A percentile compares a stretch with the other conserved stretches of the same genome.
phyloP scores from a whole-genome alignment of 2,113 vertebrate species.

The Barnardius zonarius region DNA sequence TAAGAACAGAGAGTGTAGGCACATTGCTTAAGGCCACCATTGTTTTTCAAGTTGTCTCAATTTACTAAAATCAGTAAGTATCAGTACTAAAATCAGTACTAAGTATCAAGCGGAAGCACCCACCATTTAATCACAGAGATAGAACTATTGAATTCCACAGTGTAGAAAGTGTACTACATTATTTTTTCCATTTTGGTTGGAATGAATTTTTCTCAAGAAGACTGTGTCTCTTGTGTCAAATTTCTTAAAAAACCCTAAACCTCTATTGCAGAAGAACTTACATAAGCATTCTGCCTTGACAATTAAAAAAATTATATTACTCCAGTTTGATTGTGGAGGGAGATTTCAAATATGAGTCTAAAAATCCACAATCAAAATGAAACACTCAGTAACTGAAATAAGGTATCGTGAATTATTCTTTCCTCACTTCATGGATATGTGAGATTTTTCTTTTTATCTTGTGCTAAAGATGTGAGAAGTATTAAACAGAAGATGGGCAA shows the following conservation, averaged over 20 bases:
- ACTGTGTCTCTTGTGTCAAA: background rate
- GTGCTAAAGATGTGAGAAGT: background rate
- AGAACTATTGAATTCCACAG: background rate
- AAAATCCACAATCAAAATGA: background rate
- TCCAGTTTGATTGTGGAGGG: background rate
- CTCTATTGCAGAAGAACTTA: background rate
- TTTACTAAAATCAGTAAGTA: background rate
- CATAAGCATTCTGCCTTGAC: background rate
- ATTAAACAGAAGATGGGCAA: background rate
- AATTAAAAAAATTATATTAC: background rate
- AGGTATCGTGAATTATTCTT: background rate
- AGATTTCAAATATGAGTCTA: background rate
- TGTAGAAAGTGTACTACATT: background rate
- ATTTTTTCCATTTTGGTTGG: background rate
- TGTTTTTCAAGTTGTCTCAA: background rate
- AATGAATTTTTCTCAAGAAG: background rate
- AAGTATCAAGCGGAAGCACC: background rate
- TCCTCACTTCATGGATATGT: background rate
- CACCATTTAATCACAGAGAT: background rate
- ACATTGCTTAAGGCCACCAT: background rate
- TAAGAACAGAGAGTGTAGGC: background rate
- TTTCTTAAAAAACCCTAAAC: background rate
- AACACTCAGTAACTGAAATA: background rate
- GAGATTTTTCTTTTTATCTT: background rate
- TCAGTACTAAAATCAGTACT: background rate